These are phyloP conservation scores for Hylomyscus alleni DNA, from an alignment of 2,797 vertebrate genomes.

Conservation along the genomic window DNA sequence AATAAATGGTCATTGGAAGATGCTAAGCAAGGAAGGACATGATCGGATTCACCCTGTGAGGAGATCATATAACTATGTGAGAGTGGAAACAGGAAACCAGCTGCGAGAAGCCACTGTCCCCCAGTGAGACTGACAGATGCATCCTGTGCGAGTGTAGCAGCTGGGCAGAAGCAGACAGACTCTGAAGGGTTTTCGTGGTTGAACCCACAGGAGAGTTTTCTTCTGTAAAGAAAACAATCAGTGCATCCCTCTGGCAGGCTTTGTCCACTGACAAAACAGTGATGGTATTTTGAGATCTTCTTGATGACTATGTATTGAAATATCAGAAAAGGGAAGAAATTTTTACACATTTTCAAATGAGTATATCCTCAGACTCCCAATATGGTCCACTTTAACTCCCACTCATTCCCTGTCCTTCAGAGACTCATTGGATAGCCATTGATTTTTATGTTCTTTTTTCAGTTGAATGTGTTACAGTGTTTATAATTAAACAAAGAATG, in stretches of 20 bases:
- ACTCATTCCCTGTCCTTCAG: neutral
- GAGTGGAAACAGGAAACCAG: neutral
- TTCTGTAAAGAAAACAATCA: neutral
- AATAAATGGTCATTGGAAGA: neutral
- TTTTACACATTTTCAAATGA: constrained; percentile 11
- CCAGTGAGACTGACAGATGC: neutral
- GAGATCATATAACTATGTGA: fast-evolving
- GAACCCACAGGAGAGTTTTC: neutral
- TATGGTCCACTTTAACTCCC: neutral
- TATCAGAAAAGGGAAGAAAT: constrained; percentile 11
- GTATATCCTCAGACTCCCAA: neutral
- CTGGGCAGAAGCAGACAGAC: neutral
- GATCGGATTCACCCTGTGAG: neutral
- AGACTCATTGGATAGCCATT: neutral
- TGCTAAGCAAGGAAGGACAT: neutral
- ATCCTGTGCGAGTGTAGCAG: neutral
- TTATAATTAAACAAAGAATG: constrained; percentile 54
- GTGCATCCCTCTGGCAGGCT: neutral
- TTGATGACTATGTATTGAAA: constrained; percentile 7
- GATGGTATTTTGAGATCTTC: constrained; percentile 9
- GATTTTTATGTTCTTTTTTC: neutral
- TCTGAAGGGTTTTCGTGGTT: neutral
- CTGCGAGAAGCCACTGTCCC: neutral
- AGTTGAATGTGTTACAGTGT: constrained; percentile 45
- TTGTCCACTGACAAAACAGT: neutral